Base-by-base conservation (phyloP, 1,140 invertebrate genomes). In the Melanaphis sacchari region DNA sequence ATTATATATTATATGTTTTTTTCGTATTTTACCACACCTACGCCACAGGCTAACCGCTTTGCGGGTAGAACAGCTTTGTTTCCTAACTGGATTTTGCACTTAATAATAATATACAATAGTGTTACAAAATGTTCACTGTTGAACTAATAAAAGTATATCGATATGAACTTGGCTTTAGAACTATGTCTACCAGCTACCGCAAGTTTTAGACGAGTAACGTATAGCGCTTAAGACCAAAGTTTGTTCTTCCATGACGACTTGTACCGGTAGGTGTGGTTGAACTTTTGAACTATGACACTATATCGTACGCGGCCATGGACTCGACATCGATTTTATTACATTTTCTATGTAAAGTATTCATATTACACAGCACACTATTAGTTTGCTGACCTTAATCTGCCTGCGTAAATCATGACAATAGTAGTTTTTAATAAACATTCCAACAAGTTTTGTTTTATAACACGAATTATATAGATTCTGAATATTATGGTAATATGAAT, bases 1-100 rank as follows among this genome's bases (percentile, higher is more conserved):
- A 36, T 8, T 46, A 43, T 76, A n/a, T 21, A 49, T 49, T 49
- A 76, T 31, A 43, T 36, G 26, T 91, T 24, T 91, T 52, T 59
- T 59, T 66, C 38, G 89, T 41, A 90, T 66, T 90, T 91, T 84
- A 93, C 91, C 91, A 93, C 91, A 93, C 91, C 91, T 93, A 93
- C 91, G 91, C 91, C 91, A 84, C 46, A 85, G 91, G 91, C 91
- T 84, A 93, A 84, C 91, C 91, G 81, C 91, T 93, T 84, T 93
- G 91, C 76, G 91, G 91, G 81, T 36, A 21, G 91, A 84, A 40
- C 76, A 41, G 66, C 76, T 93, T 93, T 93, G 54, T 92, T 92
- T 93, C 66, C 91, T 93, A 84, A 93, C 91, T 85, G 46, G 46
- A 93, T 93, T 81, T 93, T 38, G 81, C 81, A 46, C 43, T 84